Percentiles rank a stretch among this genome's conserved stretches.
These are phyloP conservation scores for Theonella swinhoei DNA, from an alignment of 37 sponge, comb jelly and placozoan genomes.

Conservation along the genomic window DNA sequence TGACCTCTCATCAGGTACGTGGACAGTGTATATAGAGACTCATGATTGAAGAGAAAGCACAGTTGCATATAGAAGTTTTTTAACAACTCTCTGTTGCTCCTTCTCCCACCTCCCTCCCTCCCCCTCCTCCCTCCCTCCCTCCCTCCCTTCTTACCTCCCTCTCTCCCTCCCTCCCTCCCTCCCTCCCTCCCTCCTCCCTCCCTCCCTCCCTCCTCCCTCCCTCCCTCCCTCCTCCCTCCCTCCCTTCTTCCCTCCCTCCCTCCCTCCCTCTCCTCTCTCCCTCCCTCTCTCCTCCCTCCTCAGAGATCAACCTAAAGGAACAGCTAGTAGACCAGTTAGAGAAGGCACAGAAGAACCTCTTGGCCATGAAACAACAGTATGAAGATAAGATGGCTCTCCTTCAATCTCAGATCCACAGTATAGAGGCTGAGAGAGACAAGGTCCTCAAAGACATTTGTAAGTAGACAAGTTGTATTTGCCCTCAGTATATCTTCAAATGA, in stretches of 20 bases:
- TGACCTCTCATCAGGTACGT: slow-evolving; percentile 45
- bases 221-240: not conserved
- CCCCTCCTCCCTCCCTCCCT: not conserved
- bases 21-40: not conserved
- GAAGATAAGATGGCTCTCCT: slow-evolving; percentile 90
- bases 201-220: not conserved
- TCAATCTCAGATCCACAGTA: slow-evolving; percentile 68
- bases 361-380: slow-evolving; percentile 88
- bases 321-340: slow-evolving; percentile 92
- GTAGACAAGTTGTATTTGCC: slow-evolving; percentile 1
- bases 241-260: not conserved
- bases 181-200: not conserved
- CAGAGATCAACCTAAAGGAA: slow-evolving; percentile 96
- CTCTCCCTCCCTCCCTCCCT: not conserved
- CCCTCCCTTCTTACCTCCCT: not conserved
- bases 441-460: slow-evolving; percentile 81
- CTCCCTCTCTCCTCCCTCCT: not conserved
- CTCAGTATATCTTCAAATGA: slow-evolving; percentile 14
- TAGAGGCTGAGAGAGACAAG: slow-evolving; percentile 82
- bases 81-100: not conserved
- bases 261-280: not conserved
- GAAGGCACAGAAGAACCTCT: slow-evolving; percentile 77
- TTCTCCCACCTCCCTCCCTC: not conserved
- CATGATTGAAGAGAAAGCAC: too few relatives aligned
- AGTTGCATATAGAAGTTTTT: too few relatives aligned